Conservation (phyloP, 2,888 invertebrate species). For the Drosophila hamatofila region DNA sequence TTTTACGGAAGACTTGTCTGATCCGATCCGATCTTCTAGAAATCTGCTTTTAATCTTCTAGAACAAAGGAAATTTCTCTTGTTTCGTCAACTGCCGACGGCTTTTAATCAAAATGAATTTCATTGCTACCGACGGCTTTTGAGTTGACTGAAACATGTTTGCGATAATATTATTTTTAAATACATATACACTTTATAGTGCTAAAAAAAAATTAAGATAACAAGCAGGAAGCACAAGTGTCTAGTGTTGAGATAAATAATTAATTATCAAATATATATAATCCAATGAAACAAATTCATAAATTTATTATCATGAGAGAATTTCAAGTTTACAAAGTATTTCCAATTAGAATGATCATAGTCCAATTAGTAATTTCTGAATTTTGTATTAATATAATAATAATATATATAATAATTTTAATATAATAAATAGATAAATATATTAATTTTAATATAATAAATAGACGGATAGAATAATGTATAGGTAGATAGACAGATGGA, state of each 20-base stretch:
- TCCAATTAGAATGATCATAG: background rate
- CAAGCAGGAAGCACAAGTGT: background rate
- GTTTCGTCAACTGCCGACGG: slow-evolving; percentile 53
- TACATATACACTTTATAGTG: background rate
- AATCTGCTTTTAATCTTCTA: slow-evolving; percentile 26
- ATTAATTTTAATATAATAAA: no score
- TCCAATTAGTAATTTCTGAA: no score
- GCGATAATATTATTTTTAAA: background rate
- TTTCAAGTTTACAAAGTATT: background rate
- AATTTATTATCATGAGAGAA: background rate
- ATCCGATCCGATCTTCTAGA: background rate
- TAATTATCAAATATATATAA: background rate
- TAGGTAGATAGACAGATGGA: background rate
- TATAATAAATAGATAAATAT: background rate
- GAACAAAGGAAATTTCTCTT: slow-evolving; percentile 33
- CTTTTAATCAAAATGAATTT: slow-evolving; percentile 36
- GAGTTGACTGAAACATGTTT: slow-evolving; percentile 1
- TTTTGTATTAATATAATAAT: background rate
- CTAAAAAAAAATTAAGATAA: background rate
- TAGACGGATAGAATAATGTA: background rate
- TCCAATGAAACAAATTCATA: background rate
- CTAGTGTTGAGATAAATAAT: background rate
- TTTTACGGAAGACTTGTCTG: slow-evolving; percentile 28
- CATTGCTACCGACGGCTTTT: slow-evolving; percentile 12
- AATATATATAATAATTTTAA: no score